Base-by-base conservation (phyloP, 2,888 invertebrate genomes). In the Eutolmus rufibarbis region DNA sequence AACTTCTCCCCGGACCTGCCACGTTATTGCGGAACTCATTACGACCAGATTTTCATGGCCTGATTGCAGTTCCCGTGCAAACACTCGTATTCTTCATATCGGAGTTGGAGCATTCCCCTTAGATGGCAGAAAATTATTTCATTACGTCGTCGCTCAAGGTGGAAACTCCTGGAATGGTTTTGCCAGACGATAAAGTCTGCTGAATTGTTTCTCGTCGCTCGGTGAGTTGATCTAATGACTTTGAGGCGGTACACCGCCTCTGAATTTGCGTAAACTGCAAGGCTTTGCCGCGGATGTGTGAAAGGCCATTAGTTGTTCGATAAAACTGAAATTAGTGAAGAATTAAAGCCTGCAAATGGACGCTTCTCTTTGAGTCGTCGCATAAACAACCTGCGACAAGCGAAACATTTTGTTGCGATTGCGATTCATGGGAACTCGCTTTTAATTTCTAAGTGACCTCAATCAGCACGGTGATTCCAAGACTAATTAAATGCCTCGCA, bases 1-100 rank as follows among this genome's bases (percentile, higher is more conserved):
- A 66, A 16, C 40, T 66, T 12, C 40, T 66, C 66, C 40, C 34
- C 57, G 82, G 82, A 51, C 31, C 23, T 84, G 23, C 40, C 28
- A 84, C 23, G 66, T 66, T 66, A 66, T 66, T 84, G 82, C 40
- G 82, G 37, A 57, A 84, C 57, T 84, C 82, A 84, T 84, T 84
- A 84, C 66, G 66, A 31, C 37, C 82, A 84, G 82, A 84, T 84
- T 84, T 40, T 66, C n/a, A 57, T 66, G 82, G 66, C 66, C 37
- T 84, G 82, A 84, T 84, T 84, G 82, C 82, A 84, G 66, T 66
- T 37, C 66, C 40, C 82, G 40, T 66, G 51, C 66, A 84, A 84
- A 84, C 82, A 84, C 82, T 84, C 66, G 66, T 84, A 28, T 37
- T 34, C 66, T 19, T 84, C 66, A 84, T 84, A 66, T 84, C 66